Evolutionary conservation across 2,888 invertebrate genomes (phyloP).

Genomic region (Drosophila algonquin): DNA sequence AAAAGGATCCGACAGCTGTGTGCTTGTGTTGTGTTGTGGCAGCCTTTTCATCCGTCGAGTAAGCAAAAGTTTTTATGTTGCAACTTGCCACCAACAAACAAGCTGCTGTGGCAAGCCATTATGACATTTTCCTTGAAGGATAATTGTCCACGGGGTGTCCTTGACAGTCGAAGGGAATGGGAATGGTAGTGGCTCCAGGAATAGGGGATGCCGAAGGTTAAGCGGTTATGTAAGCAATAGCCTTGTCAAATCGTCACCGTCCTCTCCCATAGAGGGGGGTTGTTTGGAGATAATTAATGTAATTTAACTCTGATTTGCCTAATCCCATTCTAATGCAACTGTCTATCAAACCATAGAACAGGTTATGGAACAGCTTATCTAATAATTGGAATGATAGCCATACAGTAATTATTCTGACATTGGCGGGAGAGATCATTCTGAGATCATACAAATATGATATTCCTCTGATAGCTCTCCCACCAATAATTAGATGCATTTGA

Average conservation of each 20-base stretch:
- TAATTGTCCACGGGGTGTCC: constrained; percentile 65
- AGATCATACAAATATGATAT: not conserved
- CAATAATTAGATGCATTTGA: not conserved
- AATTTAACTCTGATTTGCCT: not conserved
- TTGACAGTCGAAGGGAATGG: constrained; percentile 48
- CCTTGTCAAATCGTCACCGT: not conserved
- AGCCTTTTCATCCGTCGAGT: constrained; percentile 42
- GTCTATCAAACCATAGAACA: not conserved
- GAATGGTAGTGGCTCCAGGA: constrained; percentile 10
- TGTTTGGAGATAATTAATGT: not conserved
- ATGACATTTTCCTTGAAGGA: constrained; percentile 67
- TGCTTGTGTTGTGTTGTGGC: constrained; percentile 1
- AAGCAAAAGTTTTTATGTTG: constrained; percentile 30
- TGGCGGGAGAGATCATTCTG: too few species aligned
- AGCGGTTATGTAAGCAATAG: constrained; percentile 15
- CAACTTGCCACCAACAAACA: constrained; percentile 10
- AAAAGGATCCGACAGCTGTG: constrained; percentile 30
- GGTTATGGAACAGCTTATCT: not conserved
- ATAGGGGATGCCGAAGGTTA: constrained; percentile 45
- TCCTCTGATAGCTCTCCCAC: not conserved
- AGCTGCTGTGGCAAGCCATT: constrained; percentile 47
- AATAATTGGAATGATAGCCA: not conserved
- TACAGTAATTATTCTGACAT: not conserved
- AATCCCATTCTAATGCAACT: not conserved
- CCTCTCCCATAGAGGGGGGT: not conserved